Percentiles rank a stretch among this genome's conserved stretches.
phyloP scores from a whole-genome alignment of 2,113 vertebrate genomes.

The Apodemus speciosus region DNA sequence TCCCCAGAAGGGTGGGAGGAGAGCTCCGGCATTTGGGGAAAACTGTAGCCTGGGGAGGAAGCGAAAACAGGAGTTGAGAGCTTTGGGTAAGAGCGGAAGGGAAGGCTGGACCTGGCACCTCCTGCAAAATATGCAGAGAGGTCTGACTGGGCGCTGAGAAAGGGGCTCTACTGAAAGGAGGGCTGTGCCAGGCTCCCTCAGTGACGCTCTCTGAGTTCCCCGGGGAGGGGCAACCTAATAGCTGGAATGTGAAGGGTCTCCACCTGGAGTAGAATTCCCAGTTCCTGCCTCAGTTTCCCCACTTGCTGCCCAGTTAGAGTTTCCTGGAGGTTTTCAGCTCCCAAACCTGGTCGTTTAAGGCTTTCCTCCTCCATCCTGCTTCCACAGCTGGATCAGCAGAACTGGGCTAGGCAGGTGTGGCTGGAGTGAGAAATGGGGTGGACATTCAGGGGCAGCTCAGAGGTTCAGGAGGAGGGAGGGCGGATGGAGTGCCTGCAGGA shows the following conservation, averaged over 20 bases:
- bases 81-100: not conserved
- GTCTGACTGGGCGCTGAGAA: not conserved
- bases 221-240: not conserved
- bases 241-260: not conserved
- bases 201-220: not conserved
- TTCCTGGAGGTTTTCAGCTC: not conserved
- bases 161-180: not conserved
- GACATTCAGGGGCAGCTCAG: not conserved
- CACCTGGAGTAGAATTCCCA: not conserved
- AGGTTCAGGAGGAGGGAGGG: not conserved
- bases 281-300: slow-evolving; percentile 65
- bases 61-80: not conserved
- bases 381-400: not conserved
- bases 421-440: slow-evolving; percentile 11
- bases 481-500: not conserved
- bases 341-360: not conserved
- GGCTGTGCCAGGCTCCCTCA: not conserved
- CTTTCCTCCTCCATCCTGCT: not conserved
- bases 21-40: not conserved
- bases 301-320: not conserved
- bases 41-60: slow-evolving; percentile 10
- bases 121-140: not conserved
- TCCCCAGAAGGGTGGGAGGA: slow-evolving; percentile 41
- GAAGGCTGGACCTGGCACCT: not conserved
- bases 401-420: slow-evolving; percentile 19